Evolutionary conservation across 2,797 vertebrate species (phyloP), one percentile per base, ranked within the genome.

Genomic region (Vultur gryphus): DNA sequence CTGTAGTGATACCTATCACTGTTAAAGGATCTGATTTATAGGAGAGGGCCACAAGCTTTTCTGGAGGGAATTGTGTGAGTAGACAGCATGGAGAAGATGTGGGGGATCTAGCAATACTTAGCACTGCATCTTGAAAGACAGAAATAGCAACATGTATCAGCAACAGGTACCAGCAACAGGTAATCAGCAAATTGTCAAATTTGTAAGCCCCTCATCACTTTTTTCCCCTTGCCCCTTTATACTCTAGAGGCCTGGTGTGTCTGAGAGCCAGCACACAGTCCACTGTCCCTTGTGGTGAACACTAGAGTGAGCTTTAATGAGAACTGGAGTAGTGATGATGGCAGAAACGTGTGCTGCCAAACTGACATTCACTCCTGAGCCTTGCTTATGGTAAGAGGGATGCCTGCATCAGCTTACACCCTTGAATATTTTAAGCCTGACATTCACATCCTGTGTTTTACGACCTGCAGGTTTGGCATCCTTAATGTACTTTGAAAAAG

Each of bases 371-470:
- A 11, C 33, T 84, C 58, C 57, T 48, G 35, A 49, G 65, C 58
- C 37, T 86, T 79, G 49, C 37, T 72, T 65, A 15, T 14, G 28
- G 55, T 52, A 41, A 90, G 41, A 87, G 49, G 29, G 61, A 39
- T 69, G 65, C 25, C 65, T 86, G 39, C 39, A 69, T 78, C 86
- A 52, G 11, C 43, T 92, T 58, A n/a, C 29, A 49, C 31, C 57
- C 37, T 71, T 77, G 57, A 78, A 85, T 95, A 91, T 93, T 94
- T 93, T 65, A 83, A 92, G 70, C 37, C 54, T 90, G 67, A 89
- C 55, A 62, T 83, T 89, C 71, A 80, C 28, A 87, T 14, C 29
- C 78, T 75, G 19, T 89, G 64, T 89, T 91, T 92, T 83, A 64
- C 33, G 82, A 76, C 70, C 70, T 93, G 75, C 52, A 89, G 57